Conservation (phyloP, 64 coral and sea anemone genomes). For the Porites lutea region DNA sequence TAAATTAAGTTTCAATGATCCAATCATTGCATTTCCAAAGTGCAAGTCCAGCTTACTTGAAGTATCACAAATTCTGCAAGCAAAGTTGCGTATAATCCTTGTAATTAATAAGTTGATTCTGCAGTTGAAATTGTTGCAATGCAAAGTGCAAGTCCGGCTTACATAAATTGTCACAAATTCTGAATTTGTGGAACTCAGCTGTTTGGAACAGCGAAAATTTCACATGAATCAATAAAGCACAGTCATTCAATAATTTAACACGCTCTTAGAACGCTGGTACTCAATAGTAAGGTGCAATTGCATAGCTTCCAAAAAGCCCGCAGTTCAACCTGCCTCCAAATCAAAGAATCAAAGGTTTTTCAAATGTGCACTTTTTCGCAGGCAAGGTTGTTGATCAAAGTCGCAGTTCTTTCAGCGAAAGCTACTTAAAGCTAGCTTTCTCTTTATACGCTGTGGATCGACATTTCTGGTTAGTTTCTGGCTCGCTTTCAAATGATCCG, state of each 20-base stretch:
- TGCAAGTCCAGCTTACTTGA: neutral
- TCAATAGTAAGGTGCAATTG: neutral
- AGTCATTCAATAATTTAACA: neutral
- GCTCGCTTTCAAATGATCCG: neutral
- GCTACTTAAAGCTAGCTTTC: constrained; percentile 60
- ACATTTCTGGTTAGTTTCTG: constrained; percentile 35
- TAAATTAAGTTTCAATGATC: too few relatives aligned
- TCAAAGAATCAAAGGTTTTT: neutral
- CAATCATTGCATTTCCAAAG: too few relatives aligned
- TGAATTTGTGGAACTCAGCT: neutral
- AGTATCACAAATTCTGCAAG: neutral
- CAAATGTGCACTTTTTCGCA: too few relatives aligned
- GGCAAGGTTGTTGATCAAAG: neutral
- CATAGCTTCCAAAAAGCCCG: constrained; percentile 5
- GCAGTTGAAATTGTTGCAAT: neutral
- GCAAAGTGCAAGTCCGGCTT: constrained; percentile 9
- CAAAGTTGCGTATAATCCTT: too few relatives aligned
- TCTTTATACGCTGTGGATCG: constrained; percentile 36
- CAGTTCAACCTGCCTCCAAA: neutral
- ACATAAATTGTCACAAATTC: constrained; percentile 12
- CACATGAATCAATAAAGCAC: neutral
- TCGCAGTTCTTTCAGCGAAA: constrained; percentile 33
- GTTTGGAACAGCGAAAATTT: constrained; percentile 23
- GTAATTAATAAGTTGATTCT: neutral
- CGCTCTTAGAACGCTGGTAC: constrained; percentile 24